A percentile compares a stretch with the other conserved stretches of the same genome.
These are phyloP conservation scores for Clarias gariepinus DNA, from an alignment of 2,113 vertebrate species.

Conservation along the genomic window DNA sequence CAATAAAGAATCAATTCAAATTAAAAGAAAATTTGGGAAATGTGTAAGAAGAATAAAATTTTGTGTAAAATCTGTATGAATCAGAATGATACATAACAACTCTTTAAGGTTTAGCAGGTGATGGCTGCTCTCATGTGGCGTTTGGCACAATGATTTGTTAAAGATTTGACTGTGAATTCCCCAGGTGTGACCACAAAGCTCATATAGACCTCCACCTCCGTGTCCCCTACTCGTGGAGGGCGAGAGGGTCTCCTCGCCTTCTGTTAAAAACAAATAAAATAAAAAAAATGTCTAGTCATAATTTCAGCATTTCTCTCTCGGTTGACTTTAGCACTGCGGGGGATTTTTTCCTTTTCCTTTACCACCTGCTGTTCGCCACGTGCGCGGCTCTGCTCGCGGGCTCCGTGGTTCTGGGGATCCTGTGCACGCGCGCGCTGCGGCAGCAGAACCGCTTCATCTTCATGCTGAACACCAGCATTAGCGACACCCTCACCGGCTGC, in stretches of 20 bases:
- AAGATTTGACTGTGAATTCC: background rate
- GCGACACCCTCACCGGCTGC: slow-evolving; percentile 74
- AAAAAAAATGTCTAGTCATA: slow-evolving; percentile 40
- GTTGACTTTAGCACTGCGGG: slow-evolving; percentile 63
- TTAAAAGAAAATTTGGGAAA: no score
- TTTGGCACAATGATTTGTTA: background rate
- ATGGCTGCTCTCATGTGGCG: background rate
- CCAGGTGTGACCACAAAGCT: background rate
- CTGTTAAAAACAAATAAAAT: background rate
- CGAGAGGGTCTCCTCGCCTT: slow-evolving; percentile 3
- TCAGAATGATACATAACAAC: background rate
- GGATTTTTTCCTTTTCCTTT: slow-evolving; percentile 72
- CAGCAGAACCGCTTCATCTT: slow-evolving; percentile 75
- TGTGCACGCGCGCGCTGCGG: slow-evolving; percentile 63
- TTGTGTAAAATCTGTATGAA: no score
- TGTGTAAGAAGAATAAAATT: no score
- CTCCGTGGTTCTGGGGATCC: slow-evolving; percentile 69
- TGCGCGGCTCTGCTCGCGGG: slow-evolving; percentile 67
- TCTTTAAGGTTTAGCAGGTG: background rate
- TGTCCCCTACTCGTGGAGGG: slow-evolving; percentile 41
- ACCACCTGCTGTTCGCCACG: slow-evolving; percentile 72
- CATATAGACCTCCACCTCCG: background rate
- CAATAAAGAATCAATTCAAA: no score
- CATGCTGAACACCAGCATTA: slow-evolving; percentile 78
- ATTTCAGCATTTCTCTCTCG: slow-evolving; percentile 65